A percentile compares a stretch with the other conserved stretches of the same genome.
Evolutionary conservation across 2,113 vertebrate species (phyloP).

Genomic region (Dasypus novemcinctus): DNA sequence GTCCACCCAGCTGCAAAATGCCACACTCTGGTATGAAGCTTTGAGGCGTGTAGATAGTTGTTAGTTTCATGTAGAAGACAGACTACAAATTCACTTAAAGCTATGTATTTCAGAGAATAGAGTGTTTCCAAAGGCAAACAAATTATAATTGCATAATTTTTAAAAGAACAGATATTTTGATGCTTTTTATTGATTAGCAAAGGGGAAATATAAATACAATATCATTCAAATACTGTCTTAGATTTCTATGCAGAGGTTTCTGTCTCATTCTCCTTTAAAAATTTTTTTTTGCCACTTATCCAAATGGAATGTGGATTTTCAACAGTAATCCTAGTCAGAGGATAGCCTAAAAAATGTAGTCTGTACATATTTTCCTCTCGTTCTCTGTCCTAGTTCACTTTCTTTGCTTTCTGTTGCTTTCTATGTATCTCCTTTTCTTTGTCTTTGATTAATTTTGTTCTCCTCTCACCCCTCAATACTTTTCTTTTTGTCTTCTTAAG

Average conservation of each 20-base stretch:
- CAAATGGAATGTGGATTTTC: neutral
- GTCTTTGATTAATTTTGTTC: neutral
- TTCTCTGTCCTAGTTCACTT: neutral
- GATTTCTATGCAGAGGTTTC: neutral
- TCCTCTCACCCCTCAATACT: neutral
- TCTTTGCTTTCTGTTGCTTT: neutral
- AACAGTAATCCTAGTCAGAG: neutral
- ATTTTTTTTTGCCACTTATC: neutral
- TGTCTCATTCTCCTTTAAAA: neutral
- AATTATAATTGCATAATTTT: slow-evolving; percentile 34
- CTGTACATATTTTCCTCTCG: neutral
- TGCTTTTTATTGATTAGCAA: neutral
- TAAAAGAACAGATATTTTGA: neutral
- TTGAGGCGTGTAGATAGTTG: neutral
- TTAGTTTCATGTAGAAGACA: neutral
- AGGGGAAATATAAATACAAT: neutral
- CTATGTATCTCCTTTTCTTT: neutral
- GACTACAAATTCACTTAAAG: neutral
- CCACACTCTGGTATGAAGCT: neutral
- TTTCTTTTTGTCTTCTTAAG: neutral
- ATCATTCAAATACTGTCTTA: neutral
- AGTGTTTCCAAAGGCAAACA: neutral
- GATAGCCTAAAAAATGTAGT: neutral
- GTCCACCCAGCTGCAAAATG: too few relatives aligned
- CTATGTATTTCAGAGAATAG: neutral